These are phyloP conservation scores for Stegostoma tigrinum DNA, from an alignment of 2,113 vertebrate genomes.

Conservation along the genomic window DNA sequence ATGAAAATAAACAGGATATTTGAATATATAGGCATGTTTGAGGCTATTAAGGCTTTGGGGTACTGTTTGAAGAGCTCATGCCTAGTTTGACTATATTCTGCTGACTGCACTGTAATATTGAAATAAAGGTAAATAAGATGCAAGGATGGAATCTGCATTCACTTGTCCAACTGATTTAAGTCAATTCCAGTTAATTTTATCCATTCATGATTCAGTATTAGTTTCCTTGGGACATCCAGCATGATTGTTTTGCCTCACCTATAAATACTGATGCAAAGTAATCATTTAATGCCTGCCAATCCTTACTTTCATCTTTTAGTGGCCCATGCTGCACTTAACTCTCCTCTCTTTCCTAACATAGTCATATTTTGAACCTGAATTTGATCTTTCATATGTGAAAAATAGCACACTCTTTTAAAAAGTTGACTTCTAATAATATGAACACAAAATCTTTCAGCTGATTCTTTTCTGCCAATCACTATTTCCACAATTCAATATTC, in stretches of 20 bases:
- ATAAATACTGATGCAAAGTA: background rate
- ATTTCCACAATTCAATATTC: background rate
- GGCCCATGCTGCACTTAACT: background rate
- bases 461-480: background rate
- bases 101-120: background rate
- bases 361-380: background rate
- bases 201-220: background rate
- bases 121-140: background rate
- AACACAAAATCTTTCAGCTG: background rate
- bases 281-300: background rate
- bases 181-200: background rate
- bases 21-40: background rate
- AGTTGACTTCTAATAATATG: background rate
- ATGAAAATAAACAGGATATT: background rate
- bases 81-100: background rate
- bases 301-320: background rate
- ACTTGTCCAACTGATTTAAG: background rate
- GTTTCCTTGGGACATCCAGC: background rate
- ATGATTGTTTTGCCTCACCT: background rate
- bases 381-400: background rate
- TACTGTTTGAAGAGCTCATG: background rate
- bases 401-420: background rate
- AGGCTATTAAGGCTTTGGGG: background rate
- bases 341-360: background rate
- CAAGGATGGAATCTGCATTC: background rate